Percentiles rank a stretch among this genome's conserved stretches.
Evolutionary conservation across 1,140 invertebrate species (phyloP).

Genomic region (Campoletis sonorensis): DNA sequence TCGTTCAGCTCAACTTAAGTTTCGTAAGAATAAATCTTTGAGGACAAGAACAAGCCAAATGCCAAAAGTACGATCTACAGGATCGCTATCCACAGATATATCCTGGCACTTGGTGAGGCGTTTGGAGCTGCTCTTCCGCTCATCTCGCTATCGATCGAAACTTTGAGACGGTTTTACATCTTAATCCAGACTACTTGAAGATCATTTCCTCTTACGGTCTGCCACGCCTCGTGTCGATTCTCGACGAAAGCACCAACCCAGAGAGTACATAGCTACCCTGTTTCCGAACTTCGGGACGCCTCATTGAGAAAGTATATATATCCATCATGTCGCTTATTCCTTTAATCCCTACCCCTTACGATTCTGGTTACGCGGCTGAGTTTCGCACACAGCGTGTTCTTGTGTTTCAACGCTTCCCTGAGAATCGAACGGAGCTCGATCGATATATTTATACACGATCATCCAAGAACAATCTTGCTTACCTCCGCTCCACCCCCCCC

Average conservation of each 20-base stretch:
- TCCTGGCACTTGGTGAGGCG: background rate
- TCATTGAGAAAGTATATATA: conserved; percentile 1
- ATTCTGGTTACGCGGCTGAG: background rate
- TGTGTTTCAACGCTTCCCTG: background rate
- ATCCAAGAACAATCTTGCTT: background rate
- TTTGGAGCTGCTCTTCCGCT: background rate
- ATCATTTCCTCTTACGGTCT: background rate
- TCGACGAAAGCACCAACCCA: background rate
- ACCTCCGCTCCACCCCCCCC: background rate
- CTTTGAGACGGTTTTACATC: background rate
- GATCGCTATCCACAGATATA: background rate
- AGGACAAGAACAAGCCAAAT: too few species aligned
- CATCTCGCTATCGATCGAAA: background rate
- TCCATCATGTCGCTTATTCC: conserved; percentile 3
- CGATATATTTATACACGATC: background rate
- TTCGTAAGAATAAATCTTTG: too few species aligned
- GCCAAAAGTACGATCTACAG: too few species aligned
- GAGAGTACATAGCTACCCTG: background rate
- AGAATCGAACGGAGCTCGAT: background rate
- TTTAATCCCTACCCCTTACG: conserved; percentile 12
- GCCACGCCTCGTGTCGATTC: conserved; percentile 3
- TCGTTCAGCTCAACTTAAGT: too few species aligned
- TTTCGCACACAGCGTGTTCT: background rate
- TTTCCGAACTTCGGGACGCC: conserved; percentile 9
- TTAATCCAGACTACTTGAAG: conserved; percentile 28